A percentile compares a stretch with the other conserved stretches of the same genome.
Conservation (phyloP, 2,797 vertebrate genomes). For the Lagocephalus sceleratus region DNA sequence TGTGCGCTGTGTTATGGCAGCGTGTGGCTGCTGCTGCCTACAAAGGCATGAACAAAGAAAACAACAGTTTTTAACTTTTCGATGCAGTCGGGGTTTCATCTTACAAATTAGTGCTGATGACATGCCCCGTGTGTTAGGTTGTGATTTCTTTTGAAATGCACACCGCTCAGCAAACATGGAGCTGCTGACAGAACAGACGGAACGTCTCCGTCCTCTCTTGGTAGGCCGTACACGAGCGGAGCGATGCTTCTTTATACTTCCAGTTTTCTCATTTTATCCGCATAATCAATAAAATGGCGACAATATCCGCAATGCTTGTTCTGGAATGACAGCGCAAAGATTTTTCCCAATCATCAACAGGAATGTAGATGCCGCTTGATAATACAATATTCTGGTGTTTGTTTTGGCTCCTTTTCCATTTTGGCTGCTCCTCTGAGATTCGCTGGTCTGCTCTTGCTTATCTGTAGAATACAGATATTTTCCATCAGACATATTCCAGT, state of each 20-base stretch:
- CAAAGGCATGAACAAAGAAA: too few relatives aligned
- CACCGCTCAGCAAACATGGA: slow-evolving; percentile 23
- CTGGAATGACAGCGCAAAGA: too few relatives aligned
- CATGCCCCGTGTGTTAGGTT: not conserved
- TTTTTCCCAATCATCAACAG: not conserved
- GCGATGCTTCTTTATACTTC: slow-evolving; percentile 24
- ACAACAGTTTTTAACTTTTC: not conserved
- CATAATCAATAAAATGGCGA: slow-evolving; percentile 4
- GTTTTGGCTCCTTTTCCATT: not conserved
- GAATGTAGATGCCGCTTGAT: not conserved
- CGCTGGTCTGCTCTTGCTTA: too few relatives aligned
- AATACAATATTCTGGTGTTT: not conserved
- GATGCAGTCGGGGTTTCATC: not conserved
- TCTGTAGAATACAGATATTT: too few relatives aligned
- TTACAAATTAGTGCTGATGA: not conserved
- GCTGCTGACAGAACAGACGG: slow-evolving; percentile 28
- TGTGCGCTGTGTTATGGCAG: slow-evolving; percentile 30
- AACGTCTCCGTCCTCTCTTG: slow-evolving; percentile 32
- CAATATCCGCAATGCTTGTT: not conserved
- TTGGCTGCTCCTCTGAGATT: too few relatives aligned
- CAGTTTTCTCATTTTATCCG: slow-evolving; percentile 21
- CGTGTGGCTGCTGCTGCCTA: not conserved
- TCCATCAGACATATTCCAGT: too few relatives aligned
- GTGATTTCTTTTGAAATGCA: too few relatives aligned
- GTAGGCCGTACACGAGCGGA: not conserved